Evolutionary conservation across 2,888 invertebrate species (phyloP).

Genomic region (Phlogophora meticulosa): DNA sequence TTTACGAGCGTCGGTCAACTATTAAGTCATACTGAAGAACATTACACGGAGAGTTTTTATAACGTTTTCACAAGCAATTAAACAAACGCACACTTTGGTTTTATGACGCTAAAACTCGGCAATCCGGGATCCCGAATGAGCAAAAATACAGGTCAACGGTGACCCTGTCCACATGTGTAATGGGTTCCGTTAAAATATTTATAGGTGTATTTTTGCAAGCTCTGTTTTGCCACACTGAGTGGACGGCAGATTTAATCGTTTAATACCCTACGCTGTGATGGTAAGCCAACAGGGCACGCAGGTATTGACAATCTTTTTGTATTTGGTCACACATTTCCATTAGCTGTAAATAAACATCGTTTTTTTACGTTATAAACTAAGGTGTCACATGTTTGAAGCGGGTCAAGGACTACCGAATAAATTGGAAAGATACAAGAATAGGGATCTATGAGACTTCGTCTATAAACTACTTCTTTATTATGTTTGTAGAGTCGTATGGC

Average conservation of each 20-base stretch:
- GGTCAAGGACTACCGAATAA: slow-evolving; percentile 11
- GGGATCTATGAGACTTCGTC: neutral
- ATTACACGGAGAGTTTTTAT: slow-evolving; percentile 54
- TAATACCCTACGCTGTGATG: slow-evolving; percentile 39
- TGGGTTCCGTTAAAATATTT: slow-evolving; percentile 59
- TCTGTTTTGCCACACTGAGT: slow-evolving; percentile 41
- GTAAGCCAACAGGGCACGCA: slow-evolving; percentile 30
- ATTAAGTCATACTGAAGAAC: slow-evolving; percentile 53
- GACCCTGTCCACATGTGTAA: slow-evolving; percentile 49
- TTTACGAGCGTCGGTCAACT: slow-evolving; percentile 49
- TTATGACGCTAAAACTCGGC: slow-evolving; percentile 56
- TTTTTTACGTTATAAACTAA: slow-evolving; percentile 12
- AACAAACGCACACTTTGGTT: slow-evolving; percentile 70
- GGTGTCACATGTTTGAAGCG: neutral
- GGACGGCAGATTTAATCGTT: slow-evolving; percentile 55
- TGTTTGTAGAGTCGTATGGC: slow-evolving; percentile 22
- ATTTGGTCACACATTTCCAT: slow-evolving; percentile 38
- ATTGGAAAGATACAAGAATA: neutral
- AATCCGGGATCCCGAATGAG: slow-evolving; percentile 47
- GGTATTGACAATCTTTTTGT: slow-evolving; percentile 35
- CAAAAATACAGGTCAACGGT: slow-evolving; percentile 60
- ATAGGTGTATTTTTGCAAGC: slow-evolving; percentile 58
- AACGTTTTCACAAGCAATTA: slow-evolving; percentile 71
- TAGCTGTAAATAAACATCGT: slow-evolving; percentile 35
- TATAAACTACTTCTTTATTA: slow-evolving; percentile 32